Evolutionary conservation across 2,888 invertebrate species (phyloP), one percentile per base, ranked within the genome.

Genomic region (Papilio protenor): DNA sequence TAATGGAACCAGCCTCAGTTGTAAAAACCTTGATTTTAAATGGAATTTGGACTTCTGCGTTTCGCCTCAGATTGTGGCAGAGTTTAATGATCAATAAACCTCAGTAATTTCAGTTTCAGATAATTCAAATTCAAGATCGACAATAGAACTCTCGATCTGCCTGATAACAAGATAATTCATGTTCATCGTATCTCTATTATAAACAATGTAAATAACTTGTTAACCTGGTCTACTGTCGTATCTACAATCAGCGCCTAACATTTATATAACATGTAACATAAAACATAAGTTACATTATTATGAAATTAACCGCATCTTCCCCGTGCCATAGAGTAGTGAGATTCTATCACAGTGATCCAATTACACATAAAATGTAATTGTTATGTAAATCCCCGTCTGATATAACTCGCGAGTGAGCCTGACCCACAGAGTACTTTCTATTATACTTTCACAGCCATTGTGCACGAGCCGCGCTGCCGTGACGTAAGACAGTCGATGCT

Each of bases 361-460:
- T 93, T 94, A 92, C 93, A 92, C 86, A 91, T 89, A 91, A 91
- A 91, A 87, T 88, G 87, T 89, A 87, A 87, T 89, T 87, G 90
- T 94, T 94, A 94, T 92, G 90, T 94, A 93, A 93, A 92, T 90
- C 86, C 85, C 84, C 78, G 86, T 86, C 90, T 94, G 94, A 94
- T 92, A 94, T 93, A 94, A 94, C 91, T 83, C 87, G 89, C 90
- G 92, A 93, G 93, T 92, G 92, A 89, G 91, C 84, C 89, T 87
- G 87, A 90, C 90, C 89, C 86, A 81, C 87, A 92, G 91, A 90
- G 87, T 91, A 90, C 94, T 94, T 94, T 94, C 94, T 94, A 94
- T 87, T 87, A 89, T 89, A 93, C 94, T 94, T 94, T 94, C 94
- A 92, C 94, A 90, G 91, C 89, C 87, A 92, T 93, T 93, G 93